Percentiles rank a stretch among this genome's conserved stretches.
Conservation (phyloP, 2,888 invertebrate genomes). For the Plagiodera versicolora region DNA sequence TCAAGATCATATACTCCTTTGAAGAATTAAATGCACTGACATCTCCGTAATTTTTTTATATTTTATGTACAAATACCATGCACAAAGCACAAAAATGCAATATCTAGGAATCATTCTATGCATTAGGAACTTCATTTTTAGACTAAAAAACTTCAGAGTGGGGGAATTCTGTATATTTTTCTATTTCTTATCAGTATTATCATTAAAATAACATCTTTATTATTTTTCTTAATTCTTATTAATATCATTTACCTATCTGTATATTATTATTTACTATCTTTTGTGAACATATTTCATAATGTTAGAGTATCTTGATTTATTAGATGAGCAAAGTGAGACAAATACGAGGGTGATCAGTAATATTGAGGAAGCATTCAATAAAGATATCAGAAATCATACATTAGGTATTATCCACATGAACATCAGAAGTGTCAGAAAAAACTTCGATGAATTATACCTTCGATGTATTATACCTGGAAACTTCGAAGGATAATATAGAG, state of each 20-base stretch:
- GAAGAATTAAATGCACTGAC: neutral
- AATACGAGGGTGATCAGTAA: neutral
- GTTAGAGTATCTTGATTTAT: neutral
- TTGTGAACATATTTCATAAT: too few relatives aligned
- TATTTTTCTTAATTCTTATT: neutral
- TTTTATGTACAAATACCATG: neutral
- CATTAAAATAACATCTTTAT: neutral
- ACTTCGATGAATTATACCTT: neutral
- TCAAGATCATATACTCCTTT: neutral
- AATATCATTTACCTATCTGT: neutral
- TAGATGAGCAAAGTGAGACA: neutral
- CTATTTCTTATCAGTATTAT: neutral
- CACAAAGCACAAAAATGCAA: neutral
- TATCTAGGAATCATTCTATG: neutral
- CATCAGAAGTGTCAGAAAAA: constrained; percentile 5
- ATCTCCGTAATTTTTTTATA: neutral
- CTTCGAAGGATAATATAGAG: neutral
- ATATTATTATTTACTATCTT: neutral
- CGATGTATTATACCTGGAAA: neutral
- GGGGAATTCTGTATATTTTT: neutral
- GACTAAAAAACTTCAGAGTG: neutral
- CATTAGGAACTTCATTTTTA: neutral
- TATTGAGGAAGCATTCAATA: neutral
- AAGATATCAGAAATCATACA: neutral
- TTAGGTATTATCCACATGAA: neutral